These are phyloP conservation scores for Mionectes macconnelli DNA, from an alignment of 2,113 vertebrate species.

Conservation along the genomic window DNA sequence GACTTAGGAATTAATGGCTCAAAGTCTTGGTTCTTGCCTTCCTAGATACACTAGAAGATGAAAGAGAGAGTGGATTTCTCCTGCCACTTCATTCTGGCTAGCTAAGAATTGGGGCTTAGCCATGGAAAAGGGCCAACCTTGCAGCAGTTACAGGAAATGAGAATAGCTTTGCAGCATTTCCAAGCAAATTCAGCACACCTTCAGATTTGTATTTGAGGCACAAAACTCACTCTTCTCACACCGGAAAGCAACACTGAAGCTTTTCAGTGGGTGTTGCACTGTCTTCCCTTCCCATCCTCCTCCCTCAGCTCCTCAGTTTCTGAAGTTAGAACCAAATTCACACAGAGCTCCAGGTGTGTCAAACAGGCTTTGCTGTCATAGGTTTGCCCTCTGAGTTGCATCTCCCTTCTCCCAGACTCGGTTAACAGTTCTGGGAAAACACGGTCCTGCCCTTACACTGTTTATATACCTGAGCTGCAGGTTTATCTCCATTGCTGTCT, in stretches of 20 bases:
- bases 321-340: background rate
- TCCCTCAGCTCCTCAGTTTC: background rate
- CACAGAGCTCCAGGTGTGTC: background rate
- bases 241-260: background rate
- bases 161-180: slow-evolving; percentile 21
- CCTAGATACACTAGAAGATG: background rate
- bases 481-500: background rate
- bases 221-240: background rate
- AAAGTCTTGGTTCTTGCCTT: slow-evolving; percentile 24
- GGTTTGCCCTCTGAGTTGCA: background rate
- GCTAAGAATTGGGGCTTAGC: background rate
- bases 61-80: slow-evolving; percentile 34
- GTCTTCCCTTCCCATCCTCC: background rate
- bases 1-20: background rate
- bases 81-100: slow-evolving; percentile 7
- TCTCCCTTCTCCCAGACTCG: background rate
- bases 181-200: slow-evolving; percentile 26
- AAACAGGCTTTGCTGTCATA: background rate
- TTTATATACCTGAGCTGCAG: background rate
- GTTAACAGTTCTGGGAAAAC: background rate
- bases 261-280: background rate
- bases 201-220: background rate
- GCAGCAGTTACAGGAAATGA: slow-evolving; percentile 30
- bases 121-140: slow-evolving; percentile 43
- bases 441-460: background rate